These are phyloP conservation scores for Alces alces DNA, from an alignment of 2,113 vertebrate species.

Conservation along the genomic window DNA sequence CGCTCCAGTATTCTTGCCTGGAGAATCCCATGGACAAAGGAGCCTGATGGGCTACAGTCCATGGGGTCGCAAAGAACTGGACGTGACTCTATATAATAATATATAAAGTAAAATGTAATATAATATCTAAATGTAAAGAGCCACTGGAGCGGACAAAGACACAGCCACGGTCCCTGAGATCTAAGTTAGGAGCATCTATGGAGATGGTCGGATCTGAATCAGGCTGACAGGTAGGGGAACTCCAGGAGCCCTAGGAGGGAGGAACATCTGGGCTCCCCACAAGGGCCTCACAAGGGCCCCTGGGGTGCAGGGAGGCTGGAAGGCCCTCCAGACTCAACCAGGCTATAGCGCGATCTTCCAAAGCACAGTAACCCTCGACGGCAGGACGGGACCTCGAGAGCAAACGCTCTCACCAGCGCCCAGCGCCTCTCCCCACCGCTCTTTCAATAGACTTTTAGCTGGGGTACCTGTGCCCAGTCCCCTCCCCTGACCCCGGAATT, in stretches of 20 bases:
- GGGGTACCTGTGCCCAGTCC: neutral
- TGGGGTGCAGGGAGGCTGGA: neutral
- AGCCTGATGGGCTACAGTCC: neutral
- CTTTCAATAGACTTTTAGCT: neutral
- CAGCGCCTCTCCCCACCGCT: neutral
- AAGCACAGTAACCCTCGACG: rapidly evolving
- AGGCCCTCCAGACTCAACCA: neutral
- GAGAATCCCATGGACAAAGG: neutral
- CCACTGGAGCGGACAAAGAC: neutral
- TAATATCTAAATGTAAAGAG: neutral
- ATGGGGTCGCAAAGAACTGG: neutral
- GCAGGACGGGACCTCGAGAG: rapidly evolving
- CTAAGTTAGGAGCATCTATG: neutral
- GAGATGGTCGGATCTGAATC: neutral
- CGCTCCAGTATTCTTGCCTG: neutral
- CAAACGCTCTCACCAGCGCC: rapidly evolving
- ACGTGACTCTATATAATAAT: neutral
- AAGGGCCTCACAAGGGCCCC: neutral
- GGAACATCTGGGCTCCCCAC: neutral
- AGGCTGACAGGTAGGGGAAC: neutral
- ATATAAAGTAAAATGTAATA: neutral
- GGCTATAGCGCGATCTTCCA: no score
- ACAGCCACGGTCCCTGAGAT: neutral
- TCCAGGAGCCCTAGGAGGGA: neutral
- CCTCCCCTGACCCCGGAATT: neutral